Base-by-base conservation (phyloP, 2,113 vertebrate species). In the Rhinichthys klamathensis region DNA sequence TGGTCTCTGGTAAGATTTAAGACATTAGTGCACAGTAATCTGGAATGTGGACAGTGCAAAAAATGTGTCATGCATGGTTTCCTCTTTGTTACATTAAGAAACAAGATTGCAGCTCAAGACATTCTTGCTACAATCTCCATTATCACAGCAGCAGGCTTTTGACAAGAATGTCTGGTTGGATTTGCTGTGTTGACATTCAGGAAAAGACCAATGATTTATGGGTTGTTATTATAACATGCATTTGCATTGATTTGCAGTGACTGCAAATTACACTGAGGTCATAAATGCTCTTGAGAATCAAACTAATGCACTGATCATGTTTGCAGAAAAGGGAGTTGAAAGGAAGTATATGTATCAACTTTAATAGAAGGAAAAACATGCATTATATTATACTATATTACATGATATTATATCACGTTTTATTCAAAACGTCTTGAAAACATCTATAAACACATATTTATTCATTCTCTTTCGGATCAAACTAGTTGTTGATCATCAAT, bases 71-170 rank as follows among this genome's bases (percentile, higher is more conserved):
- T 58, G 51, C 76, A 38, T 25, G 51, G 1, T 38, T 25, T 38
- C 2, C 38, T 60, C 56, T 2, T 63, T 8, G 46, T 49, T 69
- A 41, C 25, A 81, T 69, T 65, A 32, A n/a, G 41, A 51, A 79
- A 60, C 10, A 41, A 78, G 75, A 60, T 69, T 81, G 79, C 79
- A 69, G 79, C 32, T 49, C 41, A 65, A 49, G 38, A 65, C 58
- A 79, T 41, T 80, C 38, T 61, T 81, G 79, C 25, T 44, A 51
- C 69, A 81, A n/a, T 27, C 21, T 65, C 25, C 25, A 67, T 32
- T 51, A 63, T 32, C 61, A 69, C 44, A 54, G 44, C 44, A 69
- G 44, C 25, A 81, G 44, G 63, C 2, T 27, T 63, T 25, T 81
- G 27, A 49, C 44, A 30, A 21, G 44, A 32, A 51, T 13, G 46